Conservation (phyloP, 2,888 invertebrate species). For the Ennomos fuscantarius region DNA sequence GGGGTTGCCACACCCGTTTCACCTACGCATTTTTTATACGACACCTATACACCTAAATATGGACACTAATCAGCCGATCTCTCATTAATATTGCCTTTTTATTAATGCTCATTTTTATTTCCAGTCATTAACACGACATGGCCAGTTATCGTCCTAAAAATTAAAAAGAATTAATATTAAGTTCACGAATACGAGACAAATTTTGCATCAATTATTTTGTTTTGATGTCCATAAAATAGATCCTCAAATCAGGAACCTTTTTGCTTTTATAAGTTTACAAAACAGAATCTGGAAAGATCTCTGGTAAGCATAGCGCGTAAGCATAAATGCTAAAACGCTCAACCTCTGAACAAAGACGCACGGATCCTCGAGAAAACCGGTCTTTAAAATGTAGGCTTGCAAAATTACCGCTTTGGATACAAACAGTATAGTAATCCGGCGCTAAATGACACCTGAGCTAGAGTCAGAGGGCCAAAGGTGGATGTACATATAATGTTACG, state of each 20-base stretch:
- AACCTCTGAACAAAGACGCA: slow-evolving; percentile 48
- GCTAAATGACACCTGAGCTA: slow-evolving; percentile 32
- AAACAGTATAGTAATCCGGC: slow-evolving; percentile 45
- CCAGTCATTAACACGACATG: slow-evolving; percentile 32
- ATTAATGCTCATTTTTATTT: slow-evolving; percentile 18
- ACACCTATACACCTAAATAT: slow-evolving; percentile 41
- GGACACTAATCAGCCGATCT: slow-evolving; percentile 44
- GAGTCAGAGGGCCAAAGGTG: slow-evolving; percentile 7
- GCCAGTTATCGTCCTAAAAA: slow-evolving; percentile 29
- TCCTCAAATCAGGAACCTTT: background rate
- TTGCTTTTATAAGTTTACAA: slow-evolving; percentile 2
- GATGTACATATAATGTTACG: slow-evolving; percentile 14
- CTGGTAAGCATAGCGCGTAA: background rate
- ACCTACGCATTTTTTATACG: slow-evolving; percentile 59
- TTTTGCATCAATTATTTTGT: background rate
- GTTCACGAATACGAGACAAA: background rate
- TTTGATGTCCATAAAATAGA: slow-evolving; percentile 5
- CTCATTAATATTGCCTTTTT: slow-evolving; percentile 37
- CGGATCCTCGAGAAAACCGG: slow-evolving; percentile 71
- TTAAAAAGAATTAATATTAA: background rate
- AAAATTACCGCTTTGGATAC: slow-evolving; percentile 59
- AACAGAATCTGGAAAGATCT: slow-evolving; percentile 10
- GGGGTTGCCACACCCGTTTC: slow-evolving; percentile 68
- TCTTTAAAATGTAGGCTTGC: slow-evolving; percentile 73
- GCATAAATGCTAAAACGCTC: slow-evolving; percentile 33